Conservation (phyloP, 2,888 invertebrate genomes). For the Eupithecia subumbrata region DNA sequence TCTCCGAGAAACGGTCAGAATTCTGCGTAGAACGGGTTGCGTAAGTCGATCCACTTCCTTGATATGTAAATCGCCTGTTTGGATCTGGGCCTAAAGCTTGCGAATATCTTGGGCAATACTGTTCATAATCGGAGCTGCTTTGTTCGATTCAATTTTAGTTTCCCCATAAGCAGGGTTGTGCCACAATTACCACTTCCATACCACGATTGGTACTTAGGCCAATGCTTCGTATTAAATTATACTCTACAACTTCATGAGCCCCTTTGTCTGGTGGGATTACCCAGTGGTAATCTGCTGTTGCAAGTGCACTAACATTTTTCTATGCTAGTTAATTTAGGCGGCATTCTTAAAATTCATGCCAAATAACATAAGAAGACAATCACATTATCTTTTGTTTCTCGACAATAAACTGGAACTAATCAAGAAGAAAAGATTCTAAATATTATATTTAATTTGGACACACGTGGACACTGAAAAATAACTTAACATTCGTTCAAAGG, state of each 20-base stretch:
- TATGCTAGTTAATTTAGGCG: not conserved
- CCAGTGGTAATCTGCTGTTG: not conserved
- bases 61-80: conserved; percentile 26
- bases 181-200: not conserved
- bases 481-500: no score
- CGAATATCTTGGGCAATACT: not conserved
- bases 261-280: not conserved
- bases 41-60: conserved; percentile 24
- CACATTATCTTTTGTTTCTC: not conserved
- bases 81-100: not conserved
- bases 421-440: not conserved
- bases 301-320: not conserved
- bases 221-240: not conserved
- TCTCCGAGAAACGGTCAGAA: conserved; percentile 13
- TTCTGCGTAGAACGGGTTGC: conserved; percentile 27
- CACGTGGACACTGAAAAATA: no score
- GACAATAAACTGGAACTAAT: not conserved
- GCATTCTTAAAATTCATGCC: not conserved
- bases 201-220: not conserved
- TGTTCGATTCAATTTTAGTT: conserved; percentile 1
- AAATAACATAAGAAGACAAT: not conserved
- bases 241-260: not conserved
- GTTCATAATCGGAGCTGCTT: conserved; percentile 3
- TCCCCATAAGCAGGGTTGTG: not conserved
- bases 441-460: no score